phyloP scores from a whole-genome alignment of 2,888 invertebrate species.

The Cheiracanthium punctorium region DNA sequence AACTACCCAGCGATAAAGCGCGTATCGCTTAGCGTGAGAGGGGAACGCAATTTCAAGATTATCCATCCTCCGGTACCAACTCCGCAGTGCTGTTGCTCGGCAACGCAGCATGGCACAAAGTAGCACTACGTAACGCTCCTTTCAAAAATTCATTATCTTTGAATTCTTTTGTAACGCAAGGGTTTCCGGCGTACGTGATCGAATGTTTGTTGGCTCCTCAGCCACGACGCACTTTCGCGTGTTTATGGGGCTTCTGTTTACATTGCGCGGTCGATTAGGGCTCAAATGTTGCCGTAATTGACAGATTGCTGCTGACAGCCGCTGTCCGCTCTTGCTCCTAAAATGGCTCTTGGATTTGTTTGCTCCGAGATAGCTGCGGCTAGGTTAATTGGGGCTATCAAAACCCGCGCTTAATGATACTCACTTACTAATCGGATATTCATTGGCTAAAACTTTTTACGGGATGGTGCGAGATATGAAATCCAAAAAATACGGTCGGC shows the following conservation, averaged over 20 bases:
- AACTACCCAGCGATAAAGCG: too few relatives aligned
- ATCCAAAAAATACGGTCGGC: too few relatives aligned
- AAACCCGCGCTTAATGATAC: conserved; percentile 28
- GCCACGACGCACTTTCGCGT: conserved; percentile 55
- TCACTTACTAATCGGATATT: conserved; percentile 40
- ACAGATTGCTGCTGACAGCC: conserved; percentile 65
- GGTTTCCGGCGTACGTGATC: conserved; percentile 48
- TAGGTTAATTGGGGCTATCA: conserved; percentile 69
- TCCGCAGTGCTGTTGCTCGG: too few relatives aligned
- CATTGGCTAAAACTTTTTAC: conserved; percentile 17
- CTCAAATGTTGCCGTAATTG: conserved; percentile 51
- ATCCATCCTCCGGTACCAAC: too few relatives aligned
- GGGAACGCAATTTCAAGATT: too few relatives aligned
- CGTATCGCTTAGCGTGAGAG: too few relatives aligned
- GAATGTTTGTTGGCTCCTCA: not conserved
- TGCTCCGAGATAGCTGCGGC: conserved; percentile 40
- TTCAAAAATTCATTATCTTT: too few relatives aligned
- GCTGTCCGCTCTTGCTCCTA: conserved; percentile 48
- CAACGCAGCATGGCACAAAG: too few relatives aligned
- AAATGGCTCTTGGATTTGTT: conserved; percentile 51
- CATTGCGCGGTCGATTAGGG: conserved; percentile 50
- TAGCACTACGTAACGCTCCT: too few relatives aligned
- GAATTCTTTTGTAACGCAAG: too few relatives aligned
- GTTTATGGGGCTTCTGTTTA: conserved; percentile 58
- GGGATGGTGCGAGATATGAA: not conserved